These are phyloP conservation scores for Hippopotamus amphibius DNA, from an alignment of 2,113 vertebrate genomes.

Conservation along the genomic window DNA sequence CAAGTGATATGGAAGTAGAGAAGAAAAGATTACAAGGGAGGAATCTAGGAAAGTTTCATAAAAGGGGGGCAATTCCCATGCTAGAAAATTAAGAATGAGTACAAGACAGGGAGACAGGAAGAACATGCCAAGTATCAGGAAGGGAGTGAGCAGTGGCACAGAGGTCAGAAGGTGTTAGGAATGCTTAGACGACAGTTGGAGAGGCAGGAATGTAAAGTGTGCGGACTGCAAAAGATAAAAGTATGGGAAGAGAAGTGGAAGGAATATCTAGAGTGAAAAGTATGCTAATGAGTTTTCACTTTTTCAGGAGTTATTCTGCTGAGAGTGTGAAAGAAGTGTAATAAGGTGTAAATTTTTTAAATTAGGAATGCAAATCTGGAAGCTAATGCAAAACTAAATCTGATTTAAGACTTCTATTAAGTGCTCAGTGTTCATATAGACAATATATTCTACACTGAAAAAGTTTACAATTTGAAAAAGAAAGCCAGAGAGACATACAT, in stretches of 20 bases:
- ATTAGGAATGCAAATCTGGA: neutral
- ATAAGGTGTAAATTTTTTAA: neutral
- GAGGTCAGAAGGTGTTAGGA: neutral
- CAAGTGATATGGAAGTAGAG: neutral
- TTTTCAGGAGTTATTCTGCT: slow-evolving; percentile 31
- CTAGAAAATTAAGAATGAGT: slow-evolving; percentile 9
- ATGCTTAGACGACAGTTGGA: neutral
- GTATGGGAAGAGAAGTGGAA: neutral
- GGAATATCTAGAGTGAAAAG: neutral
- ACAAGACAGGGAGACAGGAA: neutral
- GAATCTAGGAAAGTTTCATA: neutral
- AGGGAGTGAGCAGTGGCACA: neutral
- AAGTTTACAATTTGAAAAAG: slow-evolving; percentile 20
- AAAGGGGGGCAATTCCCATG: neutral
- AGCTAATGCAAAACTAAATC: slow-evolving; percentile 26
- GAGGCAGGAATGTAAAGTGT: neutral
- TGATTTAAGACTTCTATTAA: slow-evolving; percentile 23
- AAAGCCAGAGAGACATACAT: neutral
- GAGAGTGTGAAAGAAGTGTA: neutral
- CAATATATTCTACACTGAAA: neutral
- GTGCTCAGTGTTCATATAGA: neutral
- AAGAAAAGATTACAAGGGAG: neutral
- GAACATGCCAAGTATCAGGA: neutral
- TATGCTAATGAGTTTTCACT: neutral
- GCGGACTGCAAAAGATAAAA: neutral